Percentiles rank a stretch among this genome's conserved stretches.
Evolutionary conservation across 1,140 invertebrate species (phyloP).

Genomic region (Cecropterus lyciades): DNA sequence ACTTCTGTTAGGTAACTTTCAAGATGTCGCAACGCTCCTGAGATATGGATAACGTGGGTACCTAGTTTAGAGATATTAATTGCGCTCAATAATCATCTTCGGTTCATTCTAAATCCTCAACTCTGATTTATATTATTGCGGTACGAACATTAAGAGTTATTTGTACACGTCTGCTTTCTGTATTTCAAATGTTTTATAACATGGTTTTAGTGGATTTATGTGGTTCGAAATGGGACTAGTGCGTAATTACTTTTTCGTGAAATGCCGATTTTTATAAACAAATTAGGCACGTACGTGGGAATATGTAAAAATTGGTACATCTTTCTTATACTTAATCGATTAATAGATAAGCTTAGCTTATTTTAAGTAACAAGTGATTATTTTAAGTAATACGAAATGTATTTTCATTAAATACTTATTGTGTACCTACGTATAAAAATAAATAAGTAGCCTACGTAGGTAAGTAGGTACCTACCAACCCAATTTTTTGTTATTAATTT

Average conservation of each 20-base stretch:
- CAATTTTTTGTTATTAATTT: no score
- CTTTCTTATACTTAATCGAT: no score
- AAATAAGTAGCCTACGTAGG: no score
- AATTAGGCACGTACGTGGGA: no score
- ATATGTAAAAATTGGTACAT: no score
- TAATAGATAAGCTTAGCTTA: no score
- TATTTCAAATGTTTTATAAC: conserved; percentile 25
- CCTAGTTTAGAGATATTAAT: conserved; percentile 38
- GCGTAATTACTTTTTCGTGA: background rate
- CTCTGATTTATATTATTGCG: conserved; percentile 42
- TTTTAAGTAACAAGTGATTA: no score
- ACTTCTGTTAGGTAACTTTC: conserved; percentile 21
- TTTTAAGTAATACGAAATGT: no score
- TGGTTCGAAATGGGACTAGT: conserved; percentile 19
- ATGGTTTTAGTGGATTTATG: conserved; percentile 22
- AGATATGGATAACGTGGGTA: conserved; percentile 17
- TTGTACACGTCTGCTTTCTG: conserved; percentile 25
- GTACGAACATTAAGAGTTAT: conserved; percentile 37
- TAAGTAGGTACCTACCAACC: no score
- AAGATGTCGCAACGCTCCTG: conserved; percentile 30
- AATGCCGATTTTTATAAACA: background rate
- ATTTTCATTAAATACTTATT: no score
- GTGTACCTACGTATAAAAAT: no score
- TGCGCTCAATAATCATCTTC: conserved; percentile 38
- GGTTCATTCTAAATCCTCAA: conserved; percentile 36